phyloP scores from a whole-genome alignment of 2,113 vertebrate genomes.

The Clarias gariepinus region DNA sequence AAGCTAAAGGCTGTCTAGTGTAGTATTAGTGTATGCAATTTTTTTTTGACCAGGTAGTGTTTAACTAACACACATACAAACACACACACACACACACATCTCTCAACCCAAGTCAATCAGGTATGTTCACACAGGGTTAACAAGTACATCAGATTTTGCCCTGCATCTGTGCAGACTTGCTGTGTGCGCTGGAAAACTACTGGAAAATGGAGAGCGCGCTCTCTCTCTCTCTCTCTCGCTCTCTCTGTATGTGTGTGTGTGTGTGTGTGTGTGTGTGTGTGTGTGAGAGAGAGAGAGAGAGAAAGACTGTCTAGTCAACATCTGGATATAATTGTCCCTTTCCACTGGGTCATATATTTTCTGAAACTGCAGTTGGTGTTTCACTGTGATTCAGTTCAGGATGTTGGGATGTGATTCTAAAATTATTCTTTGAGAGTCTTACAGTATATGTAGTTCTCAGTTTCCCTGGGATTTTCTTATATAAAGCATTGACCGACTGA shows the following conservation, averaged over 20 bases:
- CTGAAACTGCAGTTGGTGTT: not conserved
- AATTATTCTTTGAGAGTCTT: not conserved
- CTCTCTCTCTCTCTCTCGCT: too few species aligned
- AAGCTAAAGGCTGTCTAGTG: too few species aligned
- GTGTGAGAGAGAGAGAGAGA: not conserved
- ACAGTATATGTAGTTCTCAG: not conserved
- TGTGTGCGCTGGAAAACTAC: not conserved
- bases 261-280: not conserved
- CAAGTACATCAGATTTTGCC: not conserved
- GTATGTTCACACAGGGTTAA: not conserved
- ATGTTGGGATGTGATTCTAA: not conserved
- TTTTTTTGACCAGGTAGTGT: too few species aligned
- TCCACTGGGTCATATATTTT: not conserved
- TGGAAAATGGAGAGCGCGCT: not conserved
- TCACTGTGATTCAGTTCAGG: not conserved
- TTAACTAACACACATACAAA: too few species aligned
- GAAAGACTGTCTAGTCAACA: not conserved
- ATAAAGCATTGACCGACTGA: not conserved
- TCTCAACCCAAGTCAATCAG: not conserved
- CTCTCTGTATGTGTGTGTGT: too few species aligned
- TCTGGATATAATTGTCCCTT: not conserved
- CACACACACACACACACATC: not conserved
- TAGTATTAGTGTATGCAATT: too few species aligned
- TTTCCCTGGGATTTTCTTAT: not conserved
- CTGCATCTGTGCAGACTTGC: not conserved